Conservation (phyloP, 1,140 invertebrate genomes). For the Saccostrea glomerata region DNA sequence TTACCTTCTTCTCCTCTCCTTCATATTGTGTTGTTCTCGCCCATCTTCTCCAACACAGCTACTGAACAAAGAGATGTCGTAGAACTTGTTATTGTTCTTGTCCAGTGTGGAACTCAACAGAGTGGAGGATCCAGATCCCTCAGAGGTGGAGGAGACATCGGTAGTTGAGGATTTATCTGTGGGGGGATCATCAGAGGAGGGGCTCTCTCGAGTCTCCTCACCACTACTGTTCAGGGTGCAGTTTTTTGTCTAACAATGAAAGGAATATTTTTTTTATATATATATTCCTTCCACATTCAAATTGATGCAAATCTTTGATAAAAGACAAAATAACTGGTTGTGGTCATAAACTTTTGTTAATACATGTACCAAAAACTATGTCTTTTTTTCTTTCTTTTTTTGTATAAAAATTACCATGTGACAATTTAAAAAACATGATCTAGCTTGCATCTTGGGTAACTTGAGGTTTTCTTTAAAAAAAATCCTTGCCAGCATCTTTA, state of each 20-base stretch:
- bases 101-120: slow-evolving; percentile 26
- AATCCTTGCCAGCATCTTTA: no score
- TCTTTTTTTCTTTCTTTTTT: no score
- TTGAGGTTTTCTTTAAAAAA: no score
- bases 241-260: not conserved
- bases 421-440: no score
- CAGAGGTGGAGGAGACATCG: slow-evolving; percentile 20
- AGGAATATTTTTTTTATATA: not conserved
- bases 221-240: slow-evolving; percentile 62
- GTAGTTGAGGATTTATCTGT: slow-evolving; percentile 24
- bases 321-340: no score
- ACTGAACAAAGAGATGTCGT: slow-evolving; percentile 41
- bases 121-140: slow-evolving; percentile 43
- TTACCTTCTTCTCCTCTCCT: slow-evolving; percentile 76
- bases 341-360: no score
- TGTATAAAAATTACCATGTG: no score
- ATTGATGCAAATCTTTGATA: no score
- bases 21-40: slow-evolving; percentile 76
- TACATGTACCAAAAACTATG: no score
- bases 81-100: slow-evolving; percentile 41
- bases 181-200: slow-evolving; percentile 30
- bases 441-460: no score
- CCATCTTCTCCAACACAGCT: slow-evolving; percentile 51
- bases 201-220: slow-evolving; percentile 56
- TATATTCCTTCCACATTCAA: not conserved